Base-by-base conservation (phyloP, 2,797 vertebrate species). In the Knipowitschia caucasica region DNA sequence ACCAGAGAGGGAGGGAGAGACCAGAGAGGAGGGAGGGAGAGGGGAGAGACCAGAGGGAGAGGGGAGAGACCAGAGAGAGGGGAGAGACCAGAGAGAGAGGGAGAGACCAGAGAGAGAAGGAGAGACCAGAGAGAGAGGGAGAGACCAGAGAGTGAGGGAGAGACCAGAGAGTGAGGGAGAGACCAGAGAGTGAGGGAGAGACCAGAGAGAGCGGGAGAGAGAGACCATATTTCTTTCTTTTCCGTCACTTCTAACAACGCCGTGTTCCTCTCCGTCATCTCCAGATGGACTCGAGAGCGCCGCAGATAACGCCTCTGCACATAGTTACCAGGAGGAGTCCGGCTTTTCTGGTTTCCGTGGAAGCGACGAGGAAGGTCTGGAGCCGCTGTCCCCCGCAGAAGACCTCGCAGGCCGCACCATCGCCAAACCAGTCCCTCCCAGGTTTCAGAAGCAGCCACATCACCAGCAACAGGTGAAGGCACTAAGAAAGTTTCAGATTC, bases 371-470 rank as follows among this genome's bases (percentile, higher is more conserved):
- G 94, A 97, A 24, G 69, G 73, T 31, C 78, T 82, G 15, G 95
- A 96, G 66, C 80, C 91, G 0, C 78, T 85, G 3, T 95, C 93
- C 0, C 92, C 95, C 0, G 68, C 87, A n/a, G 93, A 91, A 38
- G 96, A 97, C 25, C 93, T 93, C 56, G 75, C 36, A 70, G 94
- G 93, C 57, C 94, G 91, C 42, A 93, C 93, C 63, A 25, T 80
- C 31, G 58, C 82, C 47, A 99, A 98, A 68, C 83, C 93, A 1
- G 82, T 97, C 27, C 92, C 95, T 2, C 94, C 96, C 0, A 90
- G 96, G 14, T 98, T 98, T 73, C 96, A 97, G 71, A 94, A 95
- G 56, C 94, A 94, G 66, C 68, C 71, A 18, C 84, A 78, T 3
- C 83, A 81, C 15, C 83, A 82, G 57, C 82, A 86, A 59, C 83